Base-by-base conservation (phyloP, 2,888 invertebrate species). In the Dioctria linearis region DNA sequence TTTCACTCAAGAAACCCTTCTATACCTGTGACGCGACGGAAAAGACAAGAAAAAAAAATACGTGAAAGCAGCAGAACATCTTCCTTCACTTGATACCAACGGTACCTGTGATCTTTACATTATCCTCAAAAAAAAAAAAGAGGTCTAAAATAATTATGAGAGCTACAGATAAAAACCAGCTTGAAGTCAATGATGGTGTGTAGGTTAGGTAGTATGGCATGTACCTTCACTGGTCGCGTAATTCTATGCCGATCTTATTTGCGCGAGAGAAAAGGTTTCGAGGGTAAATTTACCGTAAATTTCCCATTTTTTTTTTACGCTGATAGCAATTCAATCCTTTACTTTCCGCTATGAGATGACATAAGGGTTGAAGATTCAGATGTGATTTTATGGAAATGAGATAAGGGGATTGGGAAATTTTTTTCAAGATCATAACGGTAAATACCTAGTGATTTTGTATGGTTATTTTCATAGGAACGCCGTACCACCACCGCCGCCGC, bases 321-420 rank as follows among this genome's bases (percentile, higher is more conserved):
- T 25, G 25, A 25, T 25, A 11, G 0, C 37, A 11, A 51, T 37
- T 69, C 13, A 69, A 69, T 69, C 69, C 51, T 69, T 69, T 69
- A 25, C 51, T n/a, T 69, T 51, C 39, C 39, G 13, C 25, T 69
- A 4, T 69, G 25, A 63, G 11, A 46, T 13, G n/a, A 51, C 40
- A n/a, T 67, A 66, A 40, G 65, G 43, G 5, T n/a, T 9, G 42
- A 13, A n/a, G 40, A 61, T 61, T n/a, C 67, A 67, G 40, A 67
- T 67, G 67, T 37, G 42, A 46, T 67, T 67, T 67, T 67, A 67
- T 67, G 67, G 67, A 67, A 67, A 67, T 67, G 43, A 67, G n/a
- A 43, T 46, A 43, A 5, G 43, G 13, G 5, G 43, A 67, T 43
- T 25, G 25, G 25, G 3, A 46, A 6, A 46, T 13, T 46, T 67